A percentile compares a stretch with the other conserved stretches of the same genome.
Conservation (phyloP, 53 echinoderm and acorn worm species). For the Hippasteria phrygiana region DNA sequence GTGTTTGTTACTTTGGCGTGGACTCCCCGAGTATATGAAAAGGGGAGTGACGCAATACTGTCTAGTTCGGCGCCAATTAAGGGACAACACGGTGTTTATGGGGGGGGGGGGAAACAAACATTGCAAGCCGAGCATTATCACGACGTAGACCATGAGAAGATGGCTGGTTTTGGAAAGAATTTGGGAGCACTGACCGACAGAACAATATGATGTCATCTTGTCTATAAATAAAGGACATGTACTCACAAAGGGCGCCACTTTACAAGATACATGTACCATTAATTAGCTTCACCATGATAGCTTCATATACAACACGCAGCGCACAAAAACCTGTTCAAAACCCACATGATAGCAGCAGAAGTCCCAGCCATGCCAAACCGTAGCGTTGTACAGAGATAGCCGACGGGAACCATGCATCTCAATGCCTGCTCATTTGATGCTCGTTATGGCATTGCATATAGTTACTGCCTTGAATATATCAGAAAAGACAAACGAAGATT, state of each 20-base stretch:
- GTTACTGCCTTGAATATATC: too few relatives aligned
- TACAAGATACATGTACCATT: conserved; percentile 28
- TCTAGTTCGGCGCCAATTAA: neutral
- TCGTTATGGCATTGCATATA: too few relatives aligned
- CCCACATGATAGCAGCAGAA: neutral
- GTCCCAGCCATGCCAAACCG: neutral
- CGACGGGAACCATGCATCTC: too few relatives aligned
- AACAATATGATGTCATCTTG: conserved; percentile 15
- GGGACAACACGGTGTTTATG: neutral
- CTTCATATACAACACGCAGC: neutral
- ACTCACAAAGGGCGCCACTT: neutral
- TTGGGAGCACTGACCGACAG: conserved; percentile 39
- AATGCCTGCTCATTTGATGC: too few relatives aligned
- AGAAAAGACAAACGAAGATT: too few relatives aligned
- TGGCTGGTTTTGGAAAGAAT: neutral
- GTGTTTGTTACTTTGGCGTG: conserved; percentile 47
- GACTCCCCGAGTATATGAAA: neutral
- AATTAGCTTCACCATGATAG: conserved; percentile 47
- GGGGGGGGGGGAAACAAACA: neutral
- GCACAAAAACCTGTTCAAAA: neutral
- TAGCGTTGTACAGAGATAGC: too few relatives aligned
- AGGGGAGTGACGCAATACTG: neutral
- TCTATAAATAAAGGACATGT: neutral
- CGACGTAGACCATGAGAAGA: neutral
- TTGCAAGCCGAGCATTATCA: neutral